Conservation (phyloP, 2,888 invertebrate genomes). For the Lithodes maja region DNA sequence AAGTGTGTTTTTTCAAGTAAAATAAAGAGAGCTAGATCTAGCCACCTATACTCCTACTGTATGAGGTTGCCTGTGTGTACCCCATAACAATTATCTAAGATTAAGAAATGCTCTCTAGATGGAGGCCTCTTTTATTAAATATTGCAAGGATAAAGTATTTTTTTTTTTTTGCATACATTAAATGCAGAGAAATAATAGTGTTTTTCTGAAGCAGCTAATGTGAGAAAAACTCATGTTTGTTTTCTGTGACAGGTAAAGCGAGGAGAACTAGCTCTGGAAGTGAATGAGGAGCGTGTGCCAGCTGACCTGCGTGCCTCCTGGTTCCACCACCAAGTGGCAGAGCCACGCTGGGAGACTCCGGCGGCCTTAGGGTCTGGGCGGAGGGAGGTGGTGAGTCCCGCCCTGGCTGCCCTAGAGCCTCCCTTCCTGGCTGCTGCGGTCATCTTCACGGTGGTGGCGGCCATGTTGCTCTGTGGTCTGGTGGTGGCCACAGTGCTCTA, state of each 20-base stretch:
- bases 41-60: too few relatives aligned
- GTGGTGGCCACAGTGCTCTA: slow-evolving; percentile 68
- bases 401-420: slow-evolving; percentile 59
- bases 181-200: too few relatives aligned
- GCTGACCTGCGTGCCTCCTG: slow-evolving; percentile 68
- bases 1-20: too few relatives aligned
- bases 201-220: too few relatives aligned
- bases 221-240: too few relatives aligned
- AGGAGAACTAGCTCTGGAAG: slow-evolving; percentile 59
- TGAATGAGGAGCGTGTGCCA: slow-evolving; percentile 57
- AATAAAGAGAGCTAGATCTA: too few relatives aligned
- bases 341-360: slow-evolving; percentile 57
- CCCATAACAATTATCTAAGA: too few relatives aligned
- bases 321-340: slow-evolving; percentile 70
- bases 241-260: slow-evolving; percentile 52
- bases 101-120: too few relatives aligned
- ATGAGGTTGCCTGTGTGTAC: too few relatives aligned
- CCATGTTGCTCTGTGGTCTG: slow-evolving; percentile 64
- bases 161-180: too few relatives aligned
- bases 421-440: slow-evolving; percentile 65
- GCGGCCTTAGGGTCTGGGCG: slow-evolving; percentile 31
- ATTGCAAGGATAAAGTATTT: too few relatives aligned
- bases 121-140: too few relatives aligned
- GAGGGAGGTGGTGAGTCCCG: slow-evolving; percentile 64
- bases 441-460: slow-evolving; percentile 65